A percentile compares a stretch with the other conserved stretches of the same genome.
phyloP scores from a whole-genome alignment of 2,113 vertebrate genomes.

The Gavialis gangeticus region DNA sequence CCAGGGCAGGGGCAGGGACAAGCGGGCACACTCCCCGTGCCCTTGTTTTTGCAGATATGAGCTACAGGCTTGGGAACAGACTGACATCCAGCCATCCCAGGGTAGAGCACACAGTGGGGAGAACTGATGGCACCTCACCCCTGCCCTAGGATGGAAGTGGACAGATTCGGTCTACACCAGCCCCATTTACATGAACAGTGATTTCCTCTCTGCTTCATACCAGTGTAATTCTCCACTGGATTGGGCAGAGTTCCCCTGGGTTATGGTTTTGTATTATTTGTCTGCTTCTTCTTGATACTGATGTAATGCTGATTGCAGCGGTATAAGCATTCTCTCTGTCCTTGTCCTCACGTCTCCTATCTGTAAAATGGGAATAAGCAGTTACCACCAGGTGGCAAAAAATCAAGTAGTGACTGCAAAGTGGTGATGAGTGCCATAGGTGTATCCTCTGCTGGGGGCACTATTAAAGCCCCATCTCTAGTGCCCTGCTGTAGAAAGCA shows the following conservation, averaged over 20 bases:
- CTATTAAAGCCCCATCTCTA: slow-evolving; percentile 25
- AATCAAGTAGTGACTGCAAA: slow-evolving; percentile 54
- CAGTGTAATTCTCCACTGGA: neutral
- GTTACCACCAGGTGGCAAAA: slow-evolving; percentile 50
- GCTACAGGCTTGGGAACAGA: too few relatives aligned
- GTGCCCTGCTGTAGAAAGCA: slow-evolving; percentile 43
- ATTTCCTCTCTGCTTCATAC: too few relatives aligned
- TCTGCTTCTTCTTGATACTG: neutral
- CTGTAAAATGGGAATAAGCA: slow-evolving; percentile 63
- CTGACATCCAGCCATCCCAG: too few relatives aligned
- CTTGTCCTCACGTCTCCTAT: slow-evolving; percentile 31
- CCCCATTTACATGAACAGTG: too few relatives aligned
- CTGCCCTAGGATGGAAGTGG: too few relatives aligned
- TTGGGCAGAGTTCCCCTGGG: neutral
- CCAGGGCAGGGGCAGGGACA: too few relatives aligned
- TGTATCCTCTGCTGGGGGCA: slow-evolving; percentile 35
- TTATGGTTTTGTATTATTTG: neutral
- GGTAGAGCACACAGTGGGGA: too few relatives aligned
- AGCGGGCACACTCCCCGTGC: too few relatives aligned
- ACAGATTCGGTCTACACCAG: too few relatives aligned
- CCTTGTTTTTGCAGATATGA: too few relatives aligned
- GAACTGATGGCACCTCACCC: too few relatives aligned
- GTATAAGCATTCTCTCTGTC: slow-evolving; percentile 18
- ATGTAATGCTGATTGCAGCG: too few relatives aligned
- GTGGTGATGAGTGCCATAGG: slow-evolving; percentile 27